phyloP scores from a whole-genome alignment of 2,113 vertebrate species.

The Argyrosomus japonicus region DNA sequence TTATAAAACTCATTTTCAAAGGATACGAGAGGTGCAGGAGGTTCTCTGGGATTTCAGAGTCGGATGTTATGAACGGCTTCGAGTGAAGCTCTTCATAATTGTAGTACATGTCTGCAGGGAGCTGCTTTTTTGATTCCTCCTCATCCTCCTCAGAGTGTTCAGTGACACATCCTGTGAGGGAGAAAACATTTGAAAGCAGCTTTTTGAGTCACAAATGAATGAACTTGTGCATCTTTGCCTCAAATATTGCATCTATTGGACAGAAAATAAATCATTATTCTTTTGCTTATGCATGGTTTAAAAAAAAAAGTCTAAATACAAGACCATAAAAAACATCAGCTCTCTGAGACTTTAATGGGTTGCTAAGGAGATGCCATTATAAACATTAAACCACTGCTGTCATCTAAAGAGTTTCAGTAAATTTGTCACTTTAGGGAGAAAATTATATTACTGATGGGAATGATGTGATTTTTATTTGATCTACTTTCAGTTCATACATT shows the following conservation, averaged over 20 bases:
- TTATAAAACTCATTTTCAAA: background rate
- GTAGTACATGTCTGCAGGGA: slow-evolving; percentile 85
- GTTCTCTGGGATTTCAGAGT: slow-evolving; percentile 84
- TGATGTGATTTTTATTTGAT: too few species aligned
- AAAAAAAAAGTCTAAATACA: background rate
- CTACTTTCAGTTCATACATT: too few species aligned
- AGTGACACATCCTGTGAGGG: background rate
- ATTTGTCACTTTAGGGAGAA: too few species aligned
- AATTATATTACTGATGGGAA: too few species aligned
- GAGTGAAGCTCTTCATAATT: slow-evolving; percentile 84
- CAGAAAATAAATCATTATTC: background rate
- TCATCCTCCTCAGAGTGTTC: slow-evolving; percentile 6
- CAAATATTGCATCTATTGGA: too few species aligned
- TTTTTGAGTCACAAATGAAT: background rate
- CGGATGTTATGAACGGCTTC: slow-evolving; percentile 81
- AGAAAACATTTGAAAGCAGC: background rate
- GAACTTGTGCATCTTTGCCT: too few species aligned
- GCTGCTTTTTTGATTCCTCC: slow-evolving; percentile 22
- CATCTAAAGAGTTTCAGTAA: too few species aligned
- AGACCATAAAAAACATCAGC: background rate
- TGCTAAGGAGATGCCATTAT: too few species aligned
- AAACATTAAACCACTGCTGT: too few species aligned
- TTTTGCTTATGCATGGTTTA: too few species aligned
- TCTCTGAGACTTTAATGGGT: too few species aligned
- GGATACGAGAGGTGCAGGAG: slow-evolving; percentile 92